Evolutionary conservation across 2,113 vertebrate genomes (phyloP), one percentile per base, ranked within the genome.

Genomic region (Pollachius pollachius): DNA sequence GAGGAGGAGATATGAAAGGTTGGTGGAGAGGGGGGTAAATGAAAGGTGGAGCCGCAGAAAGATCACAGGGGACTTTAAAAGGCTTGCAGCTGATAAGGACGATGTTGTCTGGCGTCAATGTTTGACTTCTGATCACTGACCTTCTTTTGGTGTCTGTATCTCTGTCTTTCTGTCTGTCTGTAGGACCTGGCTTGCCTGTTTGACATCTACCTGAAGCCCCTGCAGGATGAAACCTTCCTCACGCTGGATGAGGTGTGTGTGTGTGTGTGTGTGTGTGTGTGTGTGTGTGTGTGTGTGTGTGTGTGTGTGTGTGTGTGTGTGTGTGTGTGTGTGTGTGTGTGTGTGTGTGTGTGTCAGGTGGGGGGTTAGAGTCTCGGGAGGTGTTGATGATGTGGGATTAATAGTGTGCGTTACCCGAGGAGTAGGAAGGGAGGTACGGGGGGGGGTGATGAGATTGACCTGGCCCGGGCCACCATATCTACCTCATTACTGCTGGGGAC

Each of bases 101-200:
- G n/a, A 41, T 63, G 62, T 63, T 34, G 4, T 48, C 41, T 15
- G 21, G 8, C 12, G 12, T 4, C 52, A 3, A 1, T 61, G n/a
- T 75, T 64, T 72, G 58, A 65, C 56, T 76, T 19, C 12, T 64
- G 6, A 12, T 71, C 69, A 56, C 60, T 80, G 37, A 83, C 73
- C 67, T 21, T 69, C 48, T 2, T 34, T 63, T 58, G 76, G 19
- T 0, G 6, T 70, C 19, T 16, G 16, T 41, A 16, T 64, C 25
- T 64, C 25, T 41, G 8, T 71, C 52, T 52, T 41, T 65, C 37
- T 52, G 64, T 65, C 34, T 65, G 64, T 65, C n/a, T 63, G 18
- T 72, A 99, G 97, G 97, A 99, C 76, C 88, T 99, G 84, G 93
- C 90, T 80, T 96, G 94, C 85, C 92, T 99, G 82, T 98, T 98